Evolutionary conservation across 2,888 invertebrate species (phyloP).

Genomic region (Eretmocerus hayati): DNA sequence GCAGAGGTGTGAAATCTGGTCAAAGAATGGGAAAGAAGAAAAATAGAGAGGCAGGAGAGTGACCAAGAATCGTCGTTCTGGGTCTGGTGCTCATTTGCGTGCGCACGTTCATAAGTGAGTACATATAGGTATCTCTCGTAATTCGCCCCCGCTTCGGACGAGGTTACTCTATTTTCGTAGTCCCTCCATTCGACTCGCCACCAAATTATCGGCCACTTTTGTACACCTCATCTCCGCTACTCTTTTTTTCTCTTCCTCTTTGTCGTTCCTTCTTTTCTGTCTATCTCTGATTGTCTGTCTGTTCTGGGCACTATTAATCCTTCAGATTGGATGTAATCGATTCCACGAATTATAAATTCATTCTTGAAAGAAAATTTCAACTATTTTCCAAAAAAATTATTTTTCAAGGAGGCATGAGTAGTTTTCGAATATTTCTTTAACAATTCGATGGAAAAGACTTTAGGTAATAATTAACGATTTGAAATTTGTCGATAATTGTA

Average conservation of each 20-base stretch:
- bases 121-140: conserved; percentile 8
- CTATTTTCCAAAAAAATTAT: no score
- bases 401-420: no score
- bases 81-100: neutral
- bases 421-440: no score
- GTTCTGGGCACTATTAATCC: no score
- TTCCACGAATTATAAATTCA: no score
- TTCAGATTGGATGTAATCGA: no score
- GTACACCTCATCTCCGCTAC: neutral
- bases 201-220: conserved; percentile 3
- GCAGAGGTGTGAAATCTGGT: neutral
- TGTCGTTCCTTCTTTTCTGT: neutral
- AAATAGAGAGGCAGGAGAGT: conserved; percentile 5
- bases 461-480: no score
- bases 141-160: conserved; percentile 28
- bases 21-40: neutral
- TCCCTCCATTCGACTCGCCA: neutral
- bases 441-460: no score
- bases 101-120: neutral
- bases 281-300: no score
- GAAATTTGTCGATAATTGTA: no score
- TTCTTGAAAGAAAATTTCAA: no score
- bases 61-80: neutral
- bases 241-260: neutral
- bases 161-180: conserved; percentile 29